Base-by-base conservation (phyloP, 2,113 vertebrate genomes). In the Physeter macrocephalus region DNA sequence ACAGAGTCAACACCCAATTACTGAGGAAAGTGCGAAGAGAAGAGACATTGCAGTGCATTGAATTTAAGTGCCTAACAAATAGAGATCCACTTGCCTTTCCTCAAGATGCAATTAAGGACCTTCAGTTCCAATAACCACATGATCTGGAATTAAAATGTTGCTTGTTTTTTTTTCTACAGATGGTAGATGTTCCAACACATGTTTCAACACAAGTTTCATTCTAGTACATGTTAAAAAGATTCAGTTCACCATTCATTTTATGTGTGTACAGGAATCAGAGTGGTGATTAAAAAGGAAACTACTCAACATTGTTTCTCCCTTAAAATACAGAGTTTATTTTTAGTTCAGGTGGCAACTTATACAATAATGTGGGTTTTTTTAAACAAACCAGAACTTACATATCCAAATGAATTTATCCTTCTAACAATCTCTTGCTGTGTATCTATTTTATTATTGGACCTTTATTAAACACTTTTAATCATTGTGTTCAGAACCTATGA, bases 21-120 rank as follows among this genome's bases (percentile, higher is more conserved):
- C 93, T 61, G 72, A 92, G 39, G 36, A 71, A 95, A 95, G 64
- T 72, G 52, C 64, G 84, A 80, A 71, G 67, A 80, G 23, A 95
- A 43, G 62, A 82, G 77, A 88, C 59, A 80, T 15, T 69, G 77
- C 6, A 81, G 41, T 85, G 43, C 49, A 77, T 3, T 80, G 81
- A 90, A 95, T 94, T 67, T 95, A 97, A 94, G 93, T 93, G 66
- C 18, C 89, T 95, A 84, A 84, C 87, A 96, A 93, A 96, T 88
- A 88, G 94, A 92, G 46, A 94, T 59, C 23, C 1, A n/a, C 39
- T 84, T 96, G n/a, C 77, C 29, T 75, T 85, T 94, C 59, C 34
- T 52, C 69, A 94, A 71, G 57, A 88, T 85, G 64, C 78, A 94
- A 88, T 88, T 94, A 88, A 88, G 5, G 13, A 69, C 71, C 62